Evolutionary conservation across 1,140 invertebrate species (phyloP).

Genomic region (Drosophila nigromelanica): DNA sequence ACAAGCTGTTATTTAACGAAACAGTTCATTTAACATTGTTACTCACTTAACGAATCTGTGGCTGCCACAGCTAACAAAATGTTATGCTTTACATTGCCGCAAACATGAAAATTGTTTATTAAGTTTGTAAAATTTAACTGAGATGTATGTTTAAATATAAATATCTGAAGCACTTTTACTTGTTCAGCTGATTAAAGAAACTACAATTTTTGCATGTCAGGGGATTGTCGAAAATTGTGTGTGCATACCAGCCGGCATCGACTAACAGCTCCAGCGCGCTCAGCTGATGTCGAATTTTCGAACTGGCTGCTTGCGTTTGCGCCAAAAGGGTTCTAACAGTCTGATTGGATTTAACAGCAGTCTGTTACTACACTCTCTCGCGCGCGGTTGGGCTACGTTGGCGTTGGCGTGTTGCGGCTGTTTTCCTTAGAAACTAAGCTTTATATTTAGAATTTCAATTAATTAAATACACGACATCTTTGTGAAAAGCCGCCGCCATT

Average conservation of each 20-base stretch:
- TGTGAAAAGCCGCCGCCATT: constrained; percentile 15
- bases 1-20: background rate
- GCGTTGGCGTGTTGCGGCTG: constrained; percentile 35
- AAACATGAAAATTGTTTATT: background rate
- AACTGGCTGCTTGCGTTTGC: constrained; percentile 31
- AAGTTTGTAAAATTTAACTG: too few species aligned
- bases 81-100: background rate
- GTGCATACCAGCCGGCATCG: constrained; percentile 11
- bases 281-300: constrained; percentile 47
- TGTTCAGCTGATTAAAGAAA: too few species aligned
- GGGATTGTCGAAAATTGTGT: background rate
- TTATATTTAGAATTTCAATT: constrained; percentile 39
- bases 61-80: background rate
- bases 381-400: constrained; percentile 42
- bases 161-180: too few species aligned
- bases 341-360: constrained; percentile 33
- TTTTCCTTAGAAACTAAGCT: constrained; percentile 34
- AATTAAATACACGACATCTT: constrained; percentile 22
- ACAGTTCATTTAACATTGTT: background rate
- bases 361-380: constrained; percentile 39
- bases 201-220: background rate
- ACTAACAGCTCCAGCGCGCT: constrained; percentile 11
- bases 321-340: constrained; percentile 29
- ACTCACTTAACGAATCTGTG: constrained; percentile 9
- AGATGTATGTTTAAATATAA: background rate